Base-by-base conservation (phyloP, 2,797 vertebrate genomes). In the Falco concolor region DNA sequence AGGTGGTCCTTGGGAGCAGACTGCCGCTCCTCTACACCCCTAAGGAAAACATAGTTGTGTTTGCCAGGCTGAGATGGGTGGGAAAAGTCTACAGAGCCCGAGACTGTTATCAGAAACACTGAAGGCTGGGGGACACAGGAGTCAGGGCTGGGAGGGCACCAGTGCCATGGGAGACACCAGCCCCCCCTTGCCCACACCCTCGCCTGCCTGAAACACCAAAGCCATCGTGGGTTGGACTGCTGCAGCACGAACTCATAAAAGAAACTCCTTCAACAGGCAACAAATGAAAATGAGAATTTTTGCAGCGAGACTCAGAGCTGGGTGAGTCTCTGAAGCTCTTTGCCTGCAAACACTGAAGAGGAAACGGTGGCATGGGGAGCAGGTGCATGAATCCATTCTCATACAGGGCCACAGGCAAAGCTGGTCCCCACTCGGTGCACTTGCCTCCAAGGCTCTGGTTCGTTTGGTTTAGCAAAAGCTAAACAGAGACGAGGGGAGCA, bases 41-140 rank as follows among this genome's bases (percentile, higher is more conserved):
- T 42, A 89, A 88, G 50, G 54, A 88, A 90, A 94, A 93, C 74
- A 75, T 0, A 5, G 16, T 8, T 15, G 61, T 90, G 59, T 93
- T 93, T 87, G 70, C 61, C 61, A 75, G 80, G 56, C 76, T 61
- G 63, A 67, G 56, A 28, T 28, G 57, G 49, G 57, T 82, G 74
- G 80, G 70, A 61, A 76, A 75, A 54, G 40, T 56, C 85, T 30
- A 23, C 30, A 69, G 92, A 91, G 57, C 63, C 28, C 50, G 9
- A 27, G n/a, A 54, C 54, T 64, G 47, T 75, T 81, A 68, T 44
- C 80, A 65, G 80, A 38, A 84, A 34, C 50, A 9, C 27, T 5
- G 22, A 42, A 50, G 25, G 18, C 50, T 9, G 24, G 12, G 49
- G 53, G 73, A 12, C 61, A 64, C 19, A 5, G 30, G 17, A 72